Evolutionary conservation across 1,140 invertebrate species (phyloP), one percentile per base, ranked within the genome.

Genomic region (Trialeurodes vaporariorum): DNA sequence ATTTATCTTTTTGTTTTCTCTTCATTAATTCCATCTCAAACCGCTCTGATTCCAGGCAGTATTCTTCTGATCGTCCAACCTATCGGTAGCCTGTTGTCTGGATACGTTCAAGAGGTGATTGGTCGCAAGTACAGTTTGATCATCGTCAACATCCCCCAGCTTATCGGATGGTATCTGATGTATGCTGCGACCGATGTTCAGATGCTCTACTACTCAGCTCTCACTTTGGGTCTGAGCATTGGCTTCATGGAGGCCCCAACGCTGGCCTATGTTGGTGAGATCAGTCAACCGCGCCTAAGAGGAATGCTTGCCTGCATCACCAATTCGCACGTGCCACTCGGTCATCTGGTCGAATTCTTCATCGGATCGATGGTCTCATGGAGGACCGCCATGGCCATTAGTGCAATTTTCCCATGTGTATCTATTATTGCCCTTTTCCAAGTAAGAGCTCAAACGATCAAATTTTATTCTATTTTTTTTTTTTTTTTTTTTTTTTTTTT

Each of bases 161-260:
- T 74, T 26, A 22, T 69, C 25, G 67, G 70, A 23, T 74, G 73
- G 73, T 67, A 67, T 25, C 63, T 72, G 2, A 66, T 70, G 60
- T 70, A 67, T 65, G 62, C 61, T 12, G 71, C 72, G 26, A 27
- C 17, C 0, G 25, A 49, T 1, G 34, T 67, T 25, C 24, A 61
- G 17, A 58, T 64, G 17, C 69, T 74, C n/a, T 73, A 72, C 62
- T n/a, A 68, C 9, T 66, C 72, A 2, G 63, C 67, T 22, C 65
- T 70, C 25, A 60, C 69, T 17, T 66, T 72, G 13, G 73, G 73
- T 0, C 60, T 74, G 5, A 80, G 81, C 26, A 79, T 81, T 27
- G 83, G 83, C 0, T 77, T 84, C 17, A 82, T 83, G 79, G 75
- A 76, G 61, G 83, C 82, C 2, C 82, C 83, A 1, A 81, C 83